phyloP scores from a whole-genome alignment of 2,888 invertebrate genomes.

The Tupiocoris notatus region DNA sequence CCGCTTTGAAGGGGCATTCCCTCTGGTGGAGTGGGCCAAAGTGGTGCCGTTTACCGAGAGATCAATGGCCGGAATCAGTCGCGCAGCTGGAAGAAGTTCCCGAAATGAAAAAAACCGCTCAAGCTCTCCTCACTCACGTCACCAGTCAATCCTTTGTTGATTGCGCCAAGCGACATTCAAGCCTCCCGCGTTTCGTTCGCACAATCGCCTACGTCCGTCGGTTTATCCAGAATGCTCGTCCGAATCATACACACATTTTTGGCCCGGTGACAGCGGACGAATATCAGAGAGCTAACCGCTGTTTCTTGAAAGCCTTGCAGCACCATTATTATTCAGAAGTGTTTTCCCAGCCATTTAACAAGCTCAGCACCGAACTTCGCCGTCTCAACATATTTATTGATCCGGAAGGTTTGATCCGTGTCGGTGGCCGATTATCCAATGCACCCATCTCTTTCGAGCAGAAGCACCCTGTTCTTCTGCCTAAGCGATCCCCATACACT shows the following conservation, averaged over 20 bases:
- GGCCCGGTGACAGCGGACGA: neutral
- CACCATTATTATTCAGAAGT: conserved; percentile 13
- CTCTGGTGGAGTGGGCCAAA: conserved; percentile 44
- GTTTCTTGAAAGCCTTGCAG: conserved; percentile 9
- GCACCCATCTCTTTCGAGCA: conserved; percentile 7
- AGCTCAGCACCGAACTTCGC: neutral
- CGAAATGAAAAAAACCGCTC: neutral
- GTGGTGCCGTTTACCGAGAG: neutral
- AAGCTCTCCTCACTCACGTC: neutral
- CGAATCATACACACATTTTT: neutral
- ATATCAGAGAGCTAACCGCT: neutral
- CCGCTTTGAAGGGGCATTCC: conserved; percentile 14
- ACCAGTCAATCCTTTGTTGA: neutral
- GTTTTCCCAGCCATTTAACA: neutral
- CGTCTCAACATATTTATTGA: conserved; percentile 30
- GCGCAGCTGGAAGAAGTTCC: conserved; percentile 1
- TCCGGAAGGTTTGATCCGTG: conserved; percentile 12
- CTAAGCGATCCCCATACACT: conserved; percentile 4
- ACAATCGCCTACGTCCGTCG: neutral
- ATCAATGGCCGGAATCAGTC: conserved; percentile 8
- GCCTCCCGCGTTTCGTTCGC: neutral
- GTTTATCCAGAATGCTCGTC: neutral
- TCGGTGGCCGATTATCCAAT: conserved; percentile 35
- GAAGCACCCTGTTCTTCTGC: conserved; percentile 33
- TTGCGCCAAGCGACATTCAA: neutral